A percentile compares a stretch with the other conserved stretches of the same genome.
These are phyloP conservation scores for Illadopsis cleaveri DNA, from an alignment of 2,113 vertebrate species.

Conservation along the genomic window DNA sequence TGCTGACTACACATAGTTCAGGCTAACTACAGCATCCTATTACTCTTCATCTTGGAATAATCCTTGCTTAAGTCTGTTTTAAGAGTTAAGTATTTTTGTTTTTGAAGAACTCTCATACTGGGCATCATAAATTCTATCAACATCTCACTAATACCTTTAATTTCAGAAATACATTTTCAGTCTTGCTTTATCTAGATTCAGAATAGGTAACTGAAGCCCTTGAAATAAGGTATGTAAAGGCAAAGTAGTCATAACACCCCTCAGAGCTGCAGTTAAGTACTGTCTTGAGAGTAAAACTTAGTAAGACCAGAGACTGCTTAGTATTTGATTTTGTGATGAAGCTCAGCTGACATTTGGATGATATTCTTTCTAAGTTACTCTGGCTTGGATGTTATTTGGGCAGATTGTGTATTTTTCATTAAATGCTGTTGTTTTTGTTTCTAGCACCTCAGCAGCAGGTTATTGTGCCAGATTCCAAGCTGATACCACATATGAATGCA, in stretches of 20 bases:
- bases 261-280: background rate
- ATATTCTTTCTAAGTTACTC: background rate
- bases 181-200: background rate
- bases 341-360: background rate
- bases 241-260: background rate
- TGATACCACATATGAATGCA: conserved; percentile 92
- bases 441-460: conserved; percentile 93
- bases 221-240: background rate
- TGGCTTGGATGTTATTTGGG: background rate
- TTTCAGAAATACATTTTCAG: background rate
- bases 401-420: background rate
- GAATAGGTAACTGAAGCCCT: background rate
- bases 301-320: background rate
- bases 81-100: background rate
- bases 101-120: background rate
- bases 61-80: background rate
- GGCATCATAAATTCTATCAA: conserved; percentile 6
- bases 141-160: conserved; percentile 10
- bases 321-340: background rate
- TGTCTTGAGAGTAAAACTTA: background rate
- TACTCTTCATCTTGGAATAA: background rate
- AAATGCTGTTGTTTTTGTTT: background rate
- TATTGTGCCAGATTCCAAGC: conserved; percentile 93
- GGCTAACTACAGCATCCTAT: background rate
- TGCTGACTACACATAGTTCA: background rate